Evolutionary conservation across 1,140 invertebrate genomes (phyloP).

Genomic region (Odontomachus brunneus): DNA sequence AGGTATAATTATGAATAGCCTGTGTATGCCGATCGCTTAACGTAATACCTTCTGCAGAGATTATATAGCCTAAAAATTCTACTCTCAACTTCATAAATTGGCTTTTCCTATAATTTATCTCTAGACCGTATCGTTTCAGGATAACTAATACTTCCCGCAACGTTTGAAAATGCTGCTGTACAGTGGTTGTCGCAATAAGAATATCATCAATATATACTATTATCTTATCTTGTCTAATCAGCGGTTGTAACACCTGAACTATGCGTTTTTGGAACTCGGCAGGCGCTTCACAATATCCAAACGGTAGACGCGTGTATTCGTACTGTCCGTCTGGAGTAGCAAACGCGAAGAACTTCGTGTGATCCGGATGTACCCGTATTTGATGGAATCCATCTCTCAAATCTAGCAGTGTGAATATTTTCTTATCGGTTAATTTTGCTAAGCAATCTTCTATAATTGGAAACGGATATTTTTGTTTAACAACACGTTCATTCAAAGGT

Average conservation of each 20-base stretch:
- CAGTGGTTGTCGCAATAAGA: background rate
- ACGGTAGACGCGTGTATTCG: background rate
- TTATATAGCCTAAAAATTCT: conserved; percentile 3
- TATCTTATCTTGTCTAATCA: background rate
- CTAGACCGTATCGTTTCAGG: background rate
- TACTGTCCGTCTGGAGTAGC: background rate
- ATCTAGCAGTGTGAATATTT: background rate
- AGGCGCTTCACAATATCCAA: background rate
- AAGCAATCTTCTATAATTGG: background rate
- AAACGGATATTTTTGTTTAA: background rate
- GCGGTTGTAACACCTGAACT: background rate
- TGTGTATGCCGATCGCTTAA: background rate
- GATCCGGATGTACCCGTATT: background rate
- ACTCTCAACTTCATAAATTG: background rate
- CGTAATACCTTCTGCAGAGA: background rate
- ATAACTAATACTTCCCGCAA: rapidly evolving
- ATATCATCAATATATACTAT: conserved; percentile 34
- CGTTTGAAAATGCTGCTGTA: background rate
- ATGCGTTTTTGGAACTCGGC: background rate
- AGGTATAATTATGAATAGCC: too few species aligned
- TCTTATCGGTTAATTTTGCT: background rate
- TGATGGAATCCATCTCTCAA: background rate
- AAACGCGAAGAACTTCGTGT: background rate
- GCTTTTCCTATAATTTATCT: conserved; percentile 7
- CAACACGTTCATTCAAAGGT: background rate